These are phyloP conservation scores for Eudemis profundana DNA, from an alignment of 2,888 invertebrate genomes.

Conservation along the genomic window DNA sequence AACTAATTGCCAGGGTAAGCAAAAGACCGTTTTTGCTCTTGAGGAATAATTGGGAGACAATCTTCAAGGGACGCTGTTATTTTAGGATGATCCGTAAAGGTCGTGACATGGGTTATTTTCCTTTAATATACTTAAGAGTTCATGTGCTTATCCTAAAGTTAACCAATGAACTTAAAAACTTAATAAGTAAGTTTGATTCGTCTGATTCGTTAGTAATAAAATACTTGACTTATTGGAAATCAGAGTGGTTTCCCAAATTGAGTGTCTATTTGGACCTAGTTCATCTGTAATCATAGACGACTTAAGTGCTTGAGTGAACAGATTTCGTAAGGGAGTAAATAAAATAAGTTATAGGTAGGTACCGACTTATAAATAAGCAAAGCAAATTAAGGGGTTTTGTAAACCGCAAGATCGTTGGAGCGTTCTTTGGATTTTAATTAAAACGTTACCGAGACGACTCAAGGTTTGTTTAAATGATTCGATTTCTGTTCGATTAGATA, in stretches of 20 bases:
- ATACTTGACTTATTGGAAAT: slow-evolving; percentile 1
- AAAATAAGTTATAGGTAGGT: slow-evolving; percentile 17
- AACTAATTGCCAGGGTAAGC: slow-evolving; percentile 71
- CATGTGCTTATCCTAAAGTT: too few relatives aligned
- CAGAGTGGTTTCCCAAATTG: background rate
- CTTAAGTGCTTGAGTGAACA: slow-evolving; percentile 34
- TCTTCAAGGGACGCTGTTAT: slow-evolving; percentile 36
- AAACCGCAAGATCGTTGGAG: slow-evolving; percentile 71
- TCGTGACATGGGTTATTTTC: background rate
- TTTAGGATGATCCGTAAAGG: slow-evolving; percentile 32
- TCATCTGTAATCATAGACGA: background rate
- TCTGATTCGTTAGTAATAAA: background rate
- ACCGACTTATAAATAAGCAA: slow-evolving; percentile 20
- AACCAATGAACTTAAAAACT: too few relatives aligned
- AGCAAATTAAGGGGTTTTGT: slow-evolving; percentile 73
- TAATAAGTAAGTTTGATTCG: background rate
- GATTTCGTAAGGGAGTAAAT: slow-evolving; percentile 48
- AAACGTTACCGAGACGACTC: slow-evolving; percentile 70
- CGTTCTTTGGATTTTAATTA: slow-evolving; percentile 80
- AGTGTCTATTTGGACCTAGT: background rate
- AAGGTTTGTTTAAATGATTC: slow-evolving; percentile 78
- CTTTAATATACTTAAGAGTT: background rate
- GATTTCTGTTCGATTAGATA: slow-evolving; percentile 69
- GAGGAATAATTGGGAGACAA: slow-evolving; percentile 43
- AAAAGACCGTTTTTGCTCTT: slow-evolving; percentile 50